Evolutionary conservation across 23 tunicate genomes (phyloP), one percentile per base, ranked within the genome.

Genomic region (Halocynthia aurantium): DNA sequence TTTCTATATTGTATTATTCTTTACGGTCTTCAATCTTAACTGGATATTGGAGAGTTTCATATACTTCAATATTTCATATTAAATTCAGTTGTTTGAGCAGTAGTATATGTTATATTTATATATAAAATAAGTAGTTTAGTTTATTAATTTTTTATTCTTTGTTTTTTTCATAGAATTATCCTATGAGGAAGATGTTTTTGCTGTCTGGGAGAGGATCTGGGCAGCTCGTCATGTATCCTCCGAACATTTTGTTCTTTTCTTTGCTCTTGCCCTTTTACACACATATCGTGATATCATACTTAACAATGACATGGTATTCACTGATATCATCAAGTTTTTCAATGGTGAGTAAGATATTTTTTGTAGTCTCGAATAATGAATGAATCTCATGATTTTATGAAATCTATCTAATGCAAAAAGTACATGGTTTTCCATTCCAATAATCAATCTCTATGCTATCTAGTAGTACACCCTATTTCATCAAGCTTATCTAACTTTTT

Each of bases 201-300:
- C 84, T 22, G 88, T 92, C 55, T 92, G 98, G 98, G 98, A 92
- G 78, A 53, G 84, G 21, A 70, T 89, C 9, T 92, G 98, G 98
- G 88, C 92, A 7, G 98, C 98, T 7, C 70, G 79, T 65, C 80
- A 79, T 55, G 80, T 85, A 52, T 84, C 90, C 69, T 87, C 98
- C 51, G 70, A 92, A 6, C 84, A 92, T 57, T 92, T 85, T 62
- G 88, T 84, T 52, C 82, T 84, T 51, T 92, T 92, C 87, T 92
- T 86, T 52, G 98, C 98, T 7, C 88, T 92, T 6, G 98, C 98
- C 49, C 85, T 92, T 82, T 79, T 92, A 2, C 81, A 92, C 8
- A 76, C 63, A 8, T 92, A 92, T 69, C 80, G 98, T 6, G 98
- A 92, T 15, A 86, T 92, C 65, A 86, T 92, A 52, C 62, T 92